Percentiles rank a stretch among this genome's conserved stretches.
These are phyloP conservation scores for Riparia riparia DNA, from an alignment of 2,113 vertebrate genomes.

Conservation along the genomic window DNA sequence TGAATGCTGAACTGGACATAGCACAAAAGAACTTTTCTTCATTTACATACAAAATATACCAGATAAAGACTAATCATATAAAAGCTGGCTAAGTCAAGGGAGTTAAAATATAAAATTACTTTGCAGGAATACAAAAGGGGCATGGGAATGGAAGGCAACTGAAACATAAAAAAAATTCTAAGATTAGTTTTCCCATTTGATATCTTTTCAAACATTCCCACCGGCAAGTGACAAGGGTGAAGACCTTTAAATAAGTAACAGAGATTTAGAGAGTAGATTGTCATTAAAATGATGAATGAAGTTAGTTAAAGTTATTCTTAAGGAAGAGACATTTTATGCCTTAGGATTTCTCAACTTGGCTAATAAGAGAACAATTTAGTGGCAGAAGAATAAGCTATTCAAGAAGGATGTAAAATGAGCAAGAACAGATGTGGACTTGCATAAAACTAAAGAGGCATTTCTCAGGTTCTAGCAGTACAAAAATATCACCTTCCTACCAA, in stretches of 20 bases:
- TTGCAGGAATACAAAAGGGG: neutral
- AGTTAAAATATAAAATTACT: conserved; percentile 16
- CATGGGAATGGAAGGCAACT: neutral
- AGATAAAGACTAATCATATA: neutral
- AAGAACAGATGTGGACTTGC: neutral
- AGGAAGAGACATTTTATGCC: neutral
- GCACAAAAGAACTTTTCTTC: neutral
- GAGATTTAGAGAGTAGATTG: neutral
- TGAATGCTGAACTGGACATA: neutral
- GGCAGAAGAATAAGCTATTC: conserved; percentile 36
- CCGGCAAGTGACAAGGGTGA: neutral
- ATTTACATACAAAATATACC: neutral
- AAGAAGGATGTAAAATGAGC: neutral
- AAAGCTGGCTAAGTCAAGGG: conserved; percentile 10
- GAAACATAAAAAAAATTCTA: conserved; percentile 1
- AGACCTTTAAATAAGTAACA: conserved; percentile 43
- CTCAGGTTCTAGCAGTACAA: neutral
- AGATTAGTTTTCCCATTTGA: conserved; percentile 1
- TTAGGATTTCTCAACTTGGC: neutral
- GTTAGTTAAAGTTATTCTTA: conserved; percentile 47
- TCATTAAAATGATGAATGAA: conserved; percentile 25
- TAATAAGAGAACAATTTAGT: neutral
- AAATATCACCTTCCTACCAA: neutral
- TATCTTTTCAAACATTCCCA: neutral
- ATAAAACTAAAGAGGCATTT: neutral